Evolutionary conservation across 1,140 invertebrate species (phyloP).

Genomic region (Macrobrachium nipponense): DNA sequence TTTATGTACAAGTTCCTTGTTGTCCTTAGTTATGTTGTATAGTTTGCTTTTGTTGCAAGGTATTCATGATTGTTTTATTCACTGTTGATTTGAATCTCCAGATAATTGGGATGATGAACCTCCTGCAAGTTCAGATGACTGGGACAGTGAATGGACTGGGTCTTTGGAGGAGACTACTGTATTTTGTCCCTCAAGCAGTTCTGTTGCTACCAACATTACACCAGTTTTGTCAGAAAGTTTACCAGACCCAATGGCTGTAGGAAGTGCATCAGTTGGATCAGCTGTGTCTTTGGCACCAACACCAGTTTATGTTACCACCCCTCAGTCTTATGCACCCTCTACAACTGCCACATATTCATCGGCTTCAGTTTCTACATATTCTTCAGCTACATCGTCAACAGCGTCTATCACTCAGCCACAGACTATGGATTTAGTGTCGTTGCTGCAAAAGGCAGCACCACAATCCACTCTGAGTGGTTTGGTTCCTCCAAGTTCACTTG

Average conservation of each 20-base stretch:
- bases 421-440: slow-evolving; percentile 64
- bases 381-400: slow-evolving; percentile 48
- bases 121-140: slow-evolving; percentile 50
- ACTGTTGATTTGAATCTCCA: slow-evolving; percentile 52
- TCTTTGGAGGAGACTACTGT: slow-evolving; percentile 63
- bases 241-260: slow-evolving; percentile 45
- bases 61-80: not conserved
- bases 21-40: not conserved
- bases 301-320: slow-evolving; percentile 26
- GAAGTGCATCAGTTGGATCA: slow-evolving; percentile 41
- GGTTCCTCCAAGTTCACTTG: slow-evolving; percentile 41
- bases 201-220: slow-evolving; percentile 43
- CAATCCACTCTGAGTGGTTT: slow-evolving; percentile 61
- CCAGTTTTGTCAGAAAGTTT: slow-evolving; percentile 54
- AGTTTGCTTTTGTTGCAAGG: not conserved
- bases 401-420: slow-evolving; percentile 55
- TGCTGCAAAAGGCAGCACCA: slow-evolving; percentile 64
- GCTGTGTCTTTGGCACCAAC: slow-evolving; percentile 41
- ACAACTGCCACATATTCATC: slow-evolving; percentile 29
- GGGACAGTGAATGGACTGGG: slow-evolving; percentile 63
- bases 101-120: slow-evolving; percentile 64
- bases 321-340: slow-evolving; percentile 26
- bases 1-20: not conserved
- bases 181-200: slow-evolving; percentile 57
- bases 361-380: slow-evolving; percentile 30